These are phyloP conservation scores for Leistus spinibarbis DNA, from an alignment of 2,888 invertebrate species.

Conservation along the genomic window DNA sequence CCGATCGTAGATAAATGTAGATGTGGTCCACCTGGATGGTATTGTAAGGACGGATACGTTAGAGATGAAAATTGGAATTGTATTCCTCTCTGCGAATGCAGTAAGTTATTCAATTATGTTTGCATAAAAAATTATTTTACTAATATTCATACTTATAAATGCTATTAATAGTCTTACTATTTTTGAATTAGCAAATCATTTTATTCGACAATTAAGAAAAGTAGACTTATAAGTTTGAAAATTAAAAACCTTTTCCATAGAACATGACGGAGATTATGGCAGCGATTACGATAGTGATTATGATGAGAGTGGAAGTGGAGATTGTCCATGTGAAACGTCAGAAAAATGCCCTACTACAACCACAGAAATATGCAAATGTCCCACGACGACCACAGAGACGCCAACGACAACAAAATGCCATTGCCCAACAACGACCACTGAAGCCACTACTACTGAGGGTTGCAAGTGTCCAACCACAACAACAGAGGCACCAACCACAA, in stretches of 20 bases:
- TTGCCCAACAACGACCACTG: neutral
- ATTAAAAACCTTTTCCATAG: neutral
- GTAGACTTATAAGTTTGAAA: no score
- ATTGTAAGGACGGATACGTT: conserved; percentile 54
- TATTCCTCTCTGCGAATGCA: conserved; percentile 32
- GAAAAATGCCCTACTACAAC: neutral
- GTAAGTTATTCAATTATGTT: conserved; percentile 10
- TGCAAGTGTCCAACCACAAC: neutral
- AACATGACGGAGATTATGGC: conserved; percentile 8
- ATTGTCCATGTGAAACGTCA: neutral
- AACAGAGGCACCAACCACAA: neutral
- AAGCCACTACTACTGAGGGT: neutral
- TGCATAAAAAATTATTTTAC: neutral
- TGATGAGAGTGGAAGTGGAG: conserved; percentile 12
- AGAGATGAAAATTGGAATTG: conserved; percentile 45
- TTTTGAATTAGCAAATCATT: no score
- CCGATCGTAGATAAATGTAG: neutral
- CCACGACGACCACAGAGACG: neutral
- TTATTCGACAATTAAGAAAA: no score
- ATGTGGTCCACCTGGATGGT: conserved; percentile 43
- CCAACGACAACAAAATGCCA: neutral
- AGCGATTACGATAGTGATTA: conserved; percentile 12
- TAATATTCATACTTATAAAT: no score
- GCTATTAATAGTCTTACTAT: neutral
- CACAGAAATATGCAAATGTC: neutral